Percentiles rank a stretch among this genome's conserved stretches.
These are phyloP conservation scores for Drosophila simulans DNA, from an alignment of 1,140 invertebrate genomes.

Conservation along the genomic window DNA sequence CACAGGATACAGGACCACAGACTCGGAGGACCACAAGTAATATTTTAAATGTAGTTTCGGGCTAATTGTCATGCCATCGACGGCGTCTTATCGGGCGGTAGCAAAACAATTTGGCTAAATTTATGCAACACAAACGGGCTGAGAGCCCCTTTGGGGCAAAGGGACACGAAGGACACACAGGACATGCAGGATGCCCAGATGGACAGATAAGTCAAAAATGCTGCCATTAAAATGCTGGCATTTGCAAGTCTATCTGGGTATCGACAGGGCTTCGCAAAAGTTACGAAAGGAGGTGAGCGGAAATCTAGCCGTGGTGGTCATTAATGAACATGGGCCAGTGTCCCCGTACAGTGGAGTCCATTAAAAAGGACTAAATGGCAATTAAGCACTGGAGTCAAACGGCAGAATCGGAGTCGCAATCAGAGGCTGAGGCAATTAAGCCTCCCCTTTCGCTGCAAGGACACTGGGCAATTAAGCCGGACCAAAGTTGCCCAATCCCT, in stretches of 20 bases:
- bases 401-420: slow-evolving; percentile 4
- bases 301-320: slow-evolving; percentile 73
- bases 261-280: slow-evolving; percentile 23
- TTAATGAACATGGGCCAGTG: slow-evolving; percentile 58
- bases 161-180: slow-evolving; percentile 27
- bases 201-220: slow-evolving; percentile 69
- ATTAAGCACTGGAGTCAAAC: slow-evolving; percentile 73
- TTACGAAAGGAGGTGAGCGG: slow-evolving; percentile 64
- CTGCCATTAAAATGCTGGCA: slow-evolving; percentile 77
- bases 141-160: slow-evolving; percentile 17
- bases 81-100: slow-evolving; percentile 65
- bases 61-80: slow-evolving; percentile 80
- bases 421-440: slow-evolving; percentile 61
- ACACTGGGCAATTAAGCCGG: slow-evolving; percentile 78
- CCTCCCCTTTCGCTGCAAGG: slow-evolving; percentile 66
- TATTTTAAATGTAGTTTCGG: slow-evolving; percentile 67
- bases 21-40: slow-evolving; percentile 25
- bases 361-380: slow-evolving; percentile 83
- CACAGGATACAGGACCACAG: not conserved
- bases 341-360: slow-evolving; percentile 64
- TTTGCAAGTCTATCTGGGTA: slow-evolving; percentile 74
- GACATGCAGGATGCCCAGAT: slow-evolving; percentile 25
- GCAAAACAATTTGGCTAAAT: slow-evolving; percentile 73
- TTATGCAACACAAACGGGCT: slow-evolving; percentile 67
- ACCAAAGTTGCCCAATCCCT: slow-evolving; percentile 64